Evolutionary conservation across 2,113 vertebrate genomes (phyloP).

Genomic region (Etia nguti): DNA sequence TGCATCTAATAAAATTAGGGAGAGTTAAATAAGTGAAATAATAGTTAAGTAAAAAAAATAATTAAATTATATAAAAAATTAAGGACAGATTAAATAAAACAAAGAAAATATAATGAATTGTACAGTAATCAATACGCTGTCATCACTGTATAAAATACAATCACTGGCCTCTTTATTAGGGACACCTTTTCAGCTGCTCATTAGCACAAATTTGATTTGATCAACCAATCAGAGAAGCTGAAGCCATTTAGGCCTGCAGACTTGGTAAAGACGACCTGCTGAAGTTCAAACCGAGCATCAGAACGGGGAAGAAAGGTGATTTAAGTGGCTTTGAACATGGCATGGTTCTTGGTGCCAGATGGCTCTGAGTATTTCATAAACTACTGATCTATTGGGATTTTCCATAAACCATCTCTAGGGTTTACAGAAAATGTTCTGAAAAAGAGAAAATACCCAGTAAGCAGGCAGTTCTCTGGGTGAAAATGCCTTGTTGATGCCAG

Average conservation of each 20-base stretch:
- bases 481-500: not conserved
- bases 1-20: not conserved
- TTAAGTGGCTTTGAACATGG: not conserved
- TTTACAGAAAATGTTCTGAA: not conserved
- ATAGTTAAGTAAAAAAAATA: not conserved
- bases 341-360: not conserved
- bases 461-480: not conserved
- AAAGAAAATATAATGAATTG: not conserved
- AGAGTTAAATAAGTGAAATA: not conserved
- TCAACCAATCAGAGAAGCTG: not conserved
- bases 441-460: not conserved
- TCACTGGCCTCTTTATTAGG: not conserved
- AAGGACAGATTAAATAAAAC: not conserved
- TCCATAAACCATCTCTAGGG: not conserved
- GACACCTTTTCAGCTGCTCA: not conserved
- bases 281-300: not conserved
- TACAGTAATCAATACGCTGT: not conserved
- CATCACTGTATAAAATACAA: not conserved
- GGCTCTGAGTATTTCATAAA: not conserved
- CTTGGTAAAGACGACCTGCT: accelerated
- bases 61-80: not conserved
- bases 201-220: not conserved
- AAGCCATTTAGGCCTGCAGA: not conserved
- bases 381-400: not conserved
- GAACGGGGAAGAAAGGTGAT: not conserved